A percentile compares a stretch with the other conserved stretches of the same genome.
phyloP scores from a whole-genome alignment of 2,888 invertebrate species.

The Caenorhabditis japonica region DNA sequence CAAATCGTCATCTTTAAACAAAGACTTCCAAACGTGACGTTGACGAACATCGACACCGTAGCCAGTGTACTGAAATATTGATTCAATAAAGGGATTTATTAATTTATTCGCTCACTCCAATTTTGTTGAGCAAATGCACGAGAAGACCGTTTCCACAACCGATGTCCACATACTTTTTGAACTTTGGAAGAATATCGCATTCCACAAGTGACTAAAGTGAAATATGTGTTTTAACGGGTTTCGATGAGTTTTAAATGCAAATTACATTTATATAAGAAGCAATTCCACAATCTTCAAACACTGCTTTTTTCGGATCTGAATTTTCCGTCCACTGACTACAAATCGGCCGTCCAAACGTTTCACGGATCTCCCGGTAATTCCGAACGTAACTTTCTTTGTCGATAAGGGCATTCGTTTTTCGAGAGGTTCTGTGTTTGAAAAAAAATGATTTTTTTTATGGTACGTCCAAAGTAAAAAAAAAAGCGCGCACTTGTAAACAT shows the following conservation, averaged over 20 bases:
- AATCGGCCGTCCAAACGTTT: slow-evolving; percentile 54
- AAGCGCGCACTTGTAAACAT: too few relatives aligned
- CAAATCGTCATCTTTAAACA: slow-evolving; percentile 44
- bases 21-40: slow-evolving; percentile 83
- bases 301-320: slow-evolving; percentile 93
- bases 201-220: slow-evolving; percentile 45
- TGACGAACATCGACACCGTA: slow-evolving; percentile 79
- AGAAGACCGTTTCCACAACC: slow-evolving; percentile 93
- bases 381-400: slow-evolving; percentile 61
- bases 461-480: too few relatives aligned
- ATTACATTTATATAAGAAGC: slow-evolving; percentile 85
- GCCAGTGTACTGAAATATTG: slow-evolving; percentile 41
- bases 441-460: too few relatives aligned
- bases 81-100: not conserved
- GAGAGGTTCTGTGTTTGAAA: slow-evolving; percentile 16
- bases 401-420: slow-evolving; percentile 55
- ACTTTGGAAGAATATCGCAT: slow-evolving; percentile 14
- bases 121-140: slow-evolving; percentile 66
- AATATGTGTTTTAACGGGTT: not conserved
- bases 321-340: slow-evolving; percentile 85
- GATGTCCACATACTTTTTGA: slow-evolving; percentile 86
- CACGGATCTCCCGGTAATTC: slow-evolving; percentile 62
- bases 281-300: slow-evolving; percentile 96
- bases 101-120: slow-evolving; percentile 40
- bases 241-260: slow-evolving; percentile 3